These are phyloP conservation scores for Tyria jacobaeae DNA, from an alignment of 2,888 invertebrate species.

Conservation along the genomic window DNA sequence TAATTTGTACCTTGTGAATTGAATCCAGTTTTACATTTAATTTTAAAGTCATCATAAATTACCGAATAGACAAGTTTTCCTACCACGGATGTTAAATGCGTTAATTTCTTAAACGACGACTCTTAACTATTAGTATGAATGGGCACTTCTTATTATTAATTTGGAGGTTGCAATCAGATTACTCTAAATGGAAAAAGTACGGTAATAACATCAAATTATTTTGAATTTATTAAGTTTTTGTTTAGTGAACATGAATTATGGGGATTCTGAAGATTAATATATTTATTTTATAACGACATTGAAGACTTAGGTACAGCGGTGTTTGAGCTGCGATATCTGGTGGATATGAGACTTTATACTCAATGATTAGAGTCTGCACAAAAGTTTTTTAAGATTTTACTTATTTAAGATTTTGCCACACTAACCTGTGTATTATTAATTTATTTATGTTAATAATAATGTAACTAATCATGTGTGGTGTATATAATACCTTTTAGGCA, in stretches of 20 bases:
- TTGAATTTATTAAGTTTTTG: conserved; percentile 36
- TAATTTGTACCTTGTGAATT: conserved; percentile 43
- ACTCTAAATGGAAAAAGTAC: conserved; percentile 21
- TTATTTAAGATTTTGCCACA: no score
- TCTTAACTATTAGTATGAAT: conserved; percentile 30
- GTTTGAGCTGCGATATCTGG: no score
- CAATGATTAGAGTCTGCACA: no score
- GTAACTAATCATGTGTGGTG: no score
- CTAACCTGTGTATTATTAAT: no score
- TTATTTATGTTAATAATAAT: no score
- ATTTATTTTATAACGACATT: background rate
- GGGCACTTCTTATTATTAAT: conserved; percentile 23
- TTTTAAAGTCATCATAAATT: conserved; percentile 45
- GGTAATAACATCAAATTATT: conserved; percentile 31
- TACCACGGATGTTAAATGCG: conserved; percentile 32
- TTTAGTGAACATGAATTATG: conserved; percentile 3
- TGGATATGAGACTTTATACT: no score
- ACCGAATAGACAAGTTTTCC: conserved; percentile 38
- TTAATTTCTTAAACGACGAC: conserved; percentile 38
- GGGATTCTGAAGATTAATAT: background rate
- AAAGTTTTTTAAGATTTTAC: no score
- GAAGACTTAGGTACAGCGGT: no score
- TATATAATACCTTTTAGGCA: no score
- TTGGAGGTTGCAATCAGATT: conserved; percentile 24
- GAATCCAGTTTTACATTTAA: conserved; percentile 46